A percentile compares a stretch with the other conserved stretches of the same genome.
These are phyloP conservation scores for Temnothorax curvispinosus DNA, from an alignment of 1,140 invertebrate species.

Conservation along the genomic window DNA sequence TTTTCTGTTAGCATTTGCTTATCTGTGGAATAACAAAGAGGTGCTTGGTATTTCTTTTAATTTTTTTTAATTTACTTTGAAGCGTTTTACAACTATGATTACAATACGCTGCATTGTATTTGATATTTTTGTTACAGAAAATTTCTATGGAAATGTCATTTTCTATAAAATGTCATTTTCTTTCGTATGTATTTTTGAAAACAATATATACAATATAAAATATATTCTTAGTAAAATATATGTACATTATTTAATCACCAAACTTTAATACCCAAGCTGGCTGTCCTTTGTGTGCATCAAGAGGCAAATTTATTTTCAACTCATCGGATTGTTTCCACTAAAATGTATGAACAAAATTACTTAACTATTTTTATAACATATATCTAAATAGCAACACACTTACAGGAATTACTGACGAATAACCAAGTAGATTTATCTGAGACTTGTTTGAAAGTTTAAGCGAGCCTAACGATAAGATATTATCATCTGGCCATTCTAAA, in stretches of 20 bases:
- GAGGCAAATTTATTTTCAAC: conserved; percentile 74
- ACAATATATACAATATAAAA: conserved; percentile 10
- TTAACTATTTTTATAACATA: conserved; percentile 13
- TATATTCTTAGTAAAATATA: conserved; percentile 54
- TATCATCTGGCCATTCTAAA: conserved; percentile 89
- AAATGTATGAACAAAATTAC: conserved; percentile 58
- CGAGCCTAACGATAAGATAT: conserved; percentile 85
- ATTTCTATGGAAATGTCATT: background rate
- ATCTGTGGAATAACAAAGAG: background rate
- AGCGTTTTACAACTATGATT: background rate
- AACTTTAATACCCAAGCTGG: conserved; percentile 83
- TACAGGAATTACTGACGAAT: conserved; percentile 60
- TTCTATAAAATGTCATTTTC: background rate
- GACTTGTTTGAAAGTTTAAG: conserved; percentile 37
- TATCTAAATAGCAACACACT: conserved; percentile 20
- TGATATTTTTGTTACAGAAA: background rate
- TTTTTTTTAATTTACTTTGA: background rate
- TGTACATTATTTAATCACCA: background rate
- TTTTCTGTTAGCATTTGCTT: background rate
- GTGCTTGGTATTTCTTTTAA: background rate
- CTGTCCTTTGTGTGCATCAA: conserved; percentile 74
- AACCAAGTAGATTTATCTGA: conserved; percentile 72
- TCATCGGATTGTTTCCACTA: conserved; percentile 72
- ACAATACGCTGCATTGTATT: background rate
- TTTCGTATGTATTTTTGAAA: conserved; percentile 20